phyloP scores from a whole-genome alignment of 2,888 invertebrate genomes.

The Bellardia bayeri region DNA sequence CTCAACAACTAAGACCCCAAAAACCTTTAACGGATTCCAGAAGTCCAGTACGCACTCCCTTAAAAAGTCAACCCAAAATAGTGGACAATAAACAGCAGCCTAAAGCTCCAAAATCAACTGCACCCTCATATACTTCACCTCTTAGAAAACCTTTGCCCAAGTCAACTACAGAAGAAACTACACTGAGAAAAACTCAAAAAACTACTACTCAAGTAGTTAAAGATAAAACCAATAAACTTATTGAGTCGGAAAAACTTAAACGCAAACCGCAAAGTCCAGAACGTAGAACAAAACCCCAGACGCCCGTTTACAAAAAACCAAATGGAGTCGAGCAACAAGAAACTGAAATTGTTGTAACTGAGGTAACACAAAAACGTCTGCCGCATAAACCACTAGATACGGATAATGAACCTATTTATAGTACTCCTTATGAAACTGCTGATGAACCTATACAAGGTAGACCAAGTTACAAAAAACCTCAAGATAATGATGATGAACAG shows the following conservation, averaged over 20 bases:
- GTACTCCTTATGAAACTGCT: neutral
- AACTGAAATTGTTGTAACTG: neutral
- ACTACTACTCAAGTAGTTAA: constrained; percentile 31
- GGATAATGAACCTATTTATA: neutral
- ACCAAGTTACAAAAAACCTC: neutral
- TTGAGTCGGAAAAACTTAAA: constrained; percentile 48
- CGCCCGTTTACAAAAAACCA: constrained; percentile 1
- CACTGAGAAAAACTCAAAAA: constrained; percentile 31
- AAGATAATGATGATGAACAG: neutral
- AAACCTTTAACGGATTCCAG: constrained; percentile 40
- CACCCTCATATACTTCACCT: constrained; percentile 17
- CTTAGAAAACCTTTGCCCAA: constrained; percentile 12
- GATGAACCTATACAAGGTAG: neutral
- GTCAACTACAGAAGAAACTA: constrained; percentile 35
- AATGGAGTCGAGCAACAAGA: neutral
- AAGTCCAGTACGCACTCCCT: neutral
- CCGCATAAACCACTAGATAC: neutral
- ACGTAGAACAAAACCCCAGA: constrained; percentile 26
- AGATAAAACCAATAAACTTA: constrained; percentile 29
- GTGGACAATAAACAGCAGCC: neutral
- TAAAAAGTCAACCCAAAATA: constrained; percentile 4
- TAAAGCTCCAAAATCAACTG: constrained; percentile 1
- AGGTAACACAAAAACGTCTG: neutral
- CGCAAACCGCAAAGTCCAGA: constrained; percentile 35
- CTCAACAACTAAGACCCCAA: constrained; percentile 18